Base-by-base conservation (phyloP, 2,888 invertebrate genomes). In the Polietes domitor region DNA sequence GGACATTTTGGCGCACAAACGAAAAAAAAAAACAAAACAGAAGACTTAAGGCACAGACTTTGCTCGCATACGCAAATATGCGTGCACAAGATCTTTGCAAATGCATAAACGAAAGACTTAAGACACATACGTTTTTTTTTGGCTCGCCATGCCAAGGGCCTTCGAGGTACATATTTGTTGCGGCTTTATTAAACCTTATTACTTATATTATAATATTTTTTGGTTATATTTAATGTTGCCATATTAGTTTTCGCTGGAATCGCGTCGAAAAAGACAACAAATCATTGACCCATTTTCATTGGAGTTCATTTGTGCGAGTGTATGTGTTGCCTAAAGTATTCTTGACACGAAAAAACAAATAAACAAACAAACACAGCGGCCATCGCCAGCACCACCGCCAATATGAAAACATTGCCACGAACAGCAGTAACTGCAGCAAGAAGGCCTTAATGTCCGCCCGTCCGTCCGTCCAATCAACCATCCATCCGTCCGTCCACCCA, bases 321-420 rank as follows among this genome's bases (percentile, higher is more conserved):
- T 43, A 17, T 28, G 9, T 28, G 0, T 28, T 61, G 32, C 50
- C 65, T 80, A 50, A 76, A 80, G 37, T 89, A 89, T 89, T 89
- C 89, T 89, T 87, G 87, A 89, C 89, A 88, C 88, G 88, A 87
- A 88, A 50, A 55, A 37, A 32, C 3, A 32, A 32, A 32, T 3
- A 3, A 7, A 7, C 32, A 32, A 9, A 37, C 6, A 37, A 7
- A 37, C 37, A 37, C 7, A 37, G 17, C 32, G 15, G 17, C 37
- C 21, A 68, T 21, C 65, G 28, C 65, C 24, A 65, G 7, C 7
- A 17, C 47, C 17, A 43, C 41, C 1, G 37, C 37, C 1, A 37
- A 37, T n/a, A 37, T 37, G 12, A 37, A 37, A 37, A 10, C 37
- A 37, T 10, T 37, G 12, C 37, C 32, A 37, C 7, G 10, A 3